Percentiles rank a stretch among this genome's conserved stretches.
Conservation (phyloP, 2,888 invertebrate species). For the Megalurothrips usitatus region DNA sequence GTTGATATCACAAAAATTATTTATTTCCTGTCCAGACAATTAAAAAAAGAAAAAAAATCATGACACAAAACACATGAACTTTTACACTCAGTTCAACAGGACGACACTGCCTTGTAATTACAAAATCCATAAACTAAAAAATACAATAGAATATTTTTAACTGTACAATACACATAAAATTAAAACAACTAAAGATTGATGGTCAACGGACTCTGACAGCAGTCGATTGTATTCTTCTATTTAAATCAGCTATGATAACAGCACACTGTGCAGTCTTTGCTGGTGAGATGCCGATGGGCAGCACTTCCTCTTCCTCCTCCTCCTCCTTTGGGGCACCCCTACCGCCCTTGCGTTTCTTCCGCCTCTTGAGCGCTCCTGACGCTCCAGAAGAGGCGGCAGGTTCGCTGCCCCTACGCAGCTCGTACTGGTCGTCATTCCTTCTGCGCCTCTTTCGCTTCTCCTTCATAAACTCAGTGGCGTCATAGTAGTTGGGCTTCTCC, state of each 20-base stretch:
- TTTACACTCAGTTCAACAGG: neutral
- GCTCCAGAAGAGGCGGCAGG: neutral
- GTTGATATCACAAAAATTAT: no score
- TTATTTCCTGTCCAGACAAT: neutral
- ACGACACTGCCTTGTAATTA: no score
- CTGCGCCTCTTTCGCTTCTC: neutral
- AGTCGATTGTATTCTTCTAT: slow-evolving; percentile 3
- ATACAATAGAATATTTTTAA: neutral
- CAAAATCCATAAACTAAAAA: neutral
- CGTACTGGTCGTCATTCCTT: slow-evolving; percentile 1
- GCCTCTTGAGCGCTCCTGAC: neutral
- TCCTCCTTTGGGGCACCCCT: neutral
- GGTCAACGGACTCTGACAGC: neutral
- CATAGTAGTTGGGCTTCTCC: slow-evolving; percentile 3
- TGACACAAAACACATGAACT: neutral
- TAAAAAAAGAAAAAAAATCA: neutral
- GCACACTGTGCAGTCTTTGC: neutral
- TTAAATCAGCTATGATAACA: neutral
- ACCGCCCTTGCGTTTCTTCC: neutral
- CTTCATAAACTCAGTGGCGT: slow-evolving; percentile 9
- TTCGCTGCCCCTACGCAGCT: neutral
- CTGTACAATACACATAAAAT: neutral
- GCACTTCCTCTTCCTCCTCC: neutral
- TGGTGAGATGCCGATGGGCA: neutral
- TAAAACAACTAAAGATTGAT: neutral